These are phyloP conservation scores for Talpa occidentalis DNA, from an alignment of 2,113 vertebrate genomes.

Conservation along the genomic window DNA sequence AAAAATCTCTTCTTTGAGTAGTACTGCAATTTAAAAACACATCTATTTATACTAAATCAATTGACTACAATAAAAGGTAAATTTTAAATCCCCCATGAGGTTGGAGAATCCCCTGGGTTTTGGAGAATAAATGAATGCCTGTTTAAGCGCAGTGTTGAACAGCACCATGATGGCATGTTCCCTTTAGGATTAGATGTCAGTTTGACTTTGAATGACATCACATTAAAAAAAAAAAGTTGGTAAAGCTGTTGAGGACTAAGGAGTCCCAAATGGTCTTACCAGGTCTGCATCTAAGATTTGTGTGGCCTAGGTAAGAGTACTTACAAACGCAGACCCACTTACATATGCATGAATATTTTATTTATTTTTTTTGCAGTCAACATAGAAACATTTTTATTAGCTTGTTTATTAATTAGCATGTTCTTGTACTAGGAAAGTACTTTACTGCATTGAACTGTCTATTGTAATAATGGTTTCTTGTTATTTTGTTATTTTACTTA, in stretches of 20 bases:
- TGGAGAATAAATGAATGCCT: background rate
- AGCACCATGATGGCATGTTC: background rate
- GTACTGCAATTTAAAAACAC: background rate
- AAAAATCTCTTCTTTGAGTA: constrained; percentile 12
- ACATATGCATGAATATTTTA: background rate
- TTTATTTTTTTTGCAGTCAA: too few species aligned
- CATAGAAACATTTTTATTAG: too few species aligned
- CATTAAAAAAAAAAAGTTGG: background rate
- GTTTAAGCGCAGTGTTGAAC: background rate
- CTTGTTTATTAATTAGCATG: too few species aligned
- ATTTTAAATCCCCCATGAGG: constrained; percentile 27
- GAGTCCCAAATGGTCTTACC: background rate
- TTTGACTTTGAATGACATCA: constrained; percentile 6
- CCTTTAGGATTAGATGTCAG: background rate
- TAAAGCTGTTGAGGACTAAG: background rate
- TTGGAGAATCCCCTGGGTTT: background rate
- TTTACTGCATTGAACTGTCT: too few species aligned
- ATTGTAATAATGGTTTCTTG: too few species aligned
- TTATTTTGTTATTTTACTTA: too few species aligned
- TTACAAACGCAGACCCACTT: background rate
- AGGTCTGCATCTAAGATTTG: constrained; percentile 7
- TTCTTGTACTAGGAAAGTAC: too few species aligned
- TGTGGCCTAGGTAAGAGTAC: background rate
- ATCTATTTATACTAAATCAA: constrained; percentile 23
- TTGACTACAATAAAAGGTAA: background rate